These are phyloP conservation scores for Actinostola sp. DNA, from an alignment of 92 coral and sea anemone species.

Conservation along the genomic window DNA sequence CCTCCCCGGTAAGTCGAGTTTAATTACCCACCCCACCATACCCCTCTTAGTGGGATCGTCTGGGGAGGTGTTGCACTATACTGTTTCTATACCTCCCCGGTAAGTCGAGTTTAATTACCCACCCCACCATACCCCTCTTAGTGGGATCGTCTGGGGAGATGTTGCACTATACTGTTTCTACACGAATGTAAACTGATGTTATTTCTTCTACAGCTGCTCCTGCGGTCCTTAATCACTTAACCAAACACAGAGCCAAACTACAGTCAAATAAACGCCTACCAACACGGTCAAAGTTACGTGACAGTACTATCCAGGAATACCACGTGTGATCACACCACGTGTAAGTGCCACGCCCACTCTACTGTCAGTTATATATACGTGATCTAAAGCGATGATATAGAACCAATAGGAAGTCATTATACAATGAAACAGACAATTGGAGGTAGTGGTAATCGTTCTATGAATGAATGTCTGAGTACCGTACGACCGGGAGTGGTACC, in stretches of 20 bases:
- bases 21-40: too few relatives aligned
- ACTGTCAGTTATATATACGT: neutral
- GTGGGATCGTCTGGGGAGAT: too few relatives aligned
- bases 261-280: conserved; percentile 70
- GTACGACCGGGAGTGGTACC: too few relatives aligned
- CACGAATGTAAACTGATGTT: neutral
- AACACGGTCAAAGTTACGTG: conserved; percentile 60
- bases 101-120: too few relatives aligned
- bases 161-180: neutral
- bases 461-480: too few relatives aligned
- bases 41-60: neutral
- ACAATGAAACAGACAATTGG: too few relatives aligned
- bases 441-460: too few relatives aligned
- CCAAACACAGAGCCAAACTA: conserved; percentile 68
- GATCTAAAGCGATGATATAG: conserved; percentile 2
- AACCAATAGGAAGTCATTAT: too few relatives aligned
- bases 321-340: conserved; percentile 13
- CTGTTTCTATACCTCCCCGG: neutral
- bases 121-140: too few relatives aligned
- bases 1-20: conserved; percentile 69
- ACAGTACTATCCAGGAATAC: conserved; percentile 33
- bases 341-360: conserved; percentile 10
- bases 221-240: conserved; percentile 63
- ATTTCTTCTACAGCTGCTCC: conserved; percentile 71
- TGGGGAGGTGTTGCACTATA: too few relatives aligned